These are phyloP conservation scores for Metridium senile DNA, from an alignment of 92 coral and sea anemone genomes.

Conservation along the genomic window DNA sequence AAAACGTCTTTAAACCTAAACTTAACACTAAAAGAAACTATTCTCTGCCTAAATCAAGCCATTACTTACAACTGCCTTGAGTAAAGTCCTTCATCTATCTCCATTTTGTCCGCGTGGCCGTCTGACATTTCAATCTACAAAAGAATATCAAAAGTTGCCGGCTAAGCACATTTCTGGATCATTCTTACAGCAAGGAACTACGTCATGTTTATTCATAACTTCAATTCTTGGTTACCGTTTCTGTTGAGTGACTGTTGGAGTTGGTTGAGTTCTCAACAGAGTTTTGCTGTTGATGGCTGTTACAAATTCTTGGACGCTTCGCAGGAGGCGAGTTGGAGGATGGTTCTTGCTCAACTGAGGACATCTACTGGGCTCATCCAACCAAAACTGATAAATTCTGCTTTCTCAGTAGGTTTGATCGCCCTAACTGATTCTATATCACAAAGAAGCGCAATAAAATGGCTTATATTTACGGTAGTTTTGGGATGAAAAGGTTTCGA, in stretches of 20 bases:
- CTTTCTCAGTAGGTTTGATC: conserved; percentile 21
- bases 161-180: conserved; percentile 26
- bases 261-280: conserved; percentile 64
- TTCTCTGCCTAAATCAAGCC: background rate
- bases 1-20: background rate
- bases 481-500: background rate
- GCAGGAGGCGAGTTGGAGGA: conserved; percentile 96
- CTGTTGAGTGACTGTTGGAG: conserved; percentile 77
- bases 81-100: conserved; percentile 97
- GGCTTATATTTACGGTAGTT: background rate
- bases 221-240: conserved; percentile 43
- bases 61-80: conserved; percentile 94
- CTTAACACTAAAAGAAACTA: background rate
- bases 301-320: conserved; percentile 91
- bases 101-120: conserved; percentile 77
- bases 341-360: conserved; percentile 98
- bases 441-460: background rate
- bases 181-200: conserved; percentile 12
- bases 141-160: conserved; percentile 5
- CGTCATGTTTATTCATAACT: conserved; percentile 21
- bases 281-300: conserved; percentile 52
- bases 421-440: conserved; percentile 3
- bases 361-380: conserved; percentile 99
- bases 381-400: conserved; percentile 43
- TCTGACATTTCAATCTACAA: conserved; percentile 54